Conservation (phyloP, 2,797 vertebrate species). For the Falco berigora region DNA sequence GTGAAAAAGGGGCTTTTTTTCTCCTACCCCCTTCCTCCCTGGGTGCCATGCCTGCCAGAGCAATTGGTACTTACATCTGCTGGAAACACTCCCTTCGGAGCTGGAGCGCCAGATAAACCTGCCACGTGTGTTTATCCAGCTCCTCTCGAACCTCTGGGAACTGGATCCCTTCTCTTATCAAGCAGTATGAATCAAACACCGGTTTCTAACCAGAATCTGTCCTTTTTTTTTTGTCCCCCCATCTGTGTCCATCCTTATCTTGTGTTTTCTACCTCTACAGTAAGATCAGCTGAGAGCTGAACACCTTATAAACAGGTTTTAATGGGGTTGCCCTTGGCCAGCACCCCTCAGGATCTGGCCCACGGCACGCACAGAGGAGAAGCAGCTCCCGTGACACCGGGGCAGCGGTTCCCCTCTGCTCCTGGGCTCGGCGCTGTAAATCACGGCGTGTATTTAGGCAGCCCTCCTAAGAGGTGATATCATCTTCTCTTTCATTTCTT, state of each 20-base stretch:
- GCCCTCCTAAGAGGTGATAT: neutral
- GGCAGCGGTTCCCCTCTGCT: neutral
- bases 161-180: neutral
- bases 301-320: neutral
- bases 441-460: neutral
- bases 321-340: neutral
- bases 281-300: neutral
- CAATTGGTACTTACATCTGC: neutral
- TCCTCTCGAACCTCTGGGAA: neutral
- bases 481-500: neutral
- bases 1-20: neutral
- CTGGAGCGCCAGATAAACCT: neutral
- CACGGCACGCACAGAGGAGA: accelerated
- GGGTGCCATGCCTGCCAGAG: neutral
- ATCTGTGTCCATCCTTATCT: neutral
- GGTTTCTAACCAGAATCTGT: neutral
- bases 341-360: neutral
- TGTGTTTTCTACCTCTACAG: neutral
- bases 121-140: neutral
- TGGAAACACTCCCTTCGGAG: neutral
- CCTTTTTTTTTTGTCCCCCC: neutral
- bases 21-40: neutral
- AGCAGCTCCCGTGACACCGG: neutral
- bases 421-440: neutral
- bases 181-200: neutral